Base-by-base conservation (phyloP, 1,140 invertebrate species). In the Zaprionus camerounensis region DNA sequence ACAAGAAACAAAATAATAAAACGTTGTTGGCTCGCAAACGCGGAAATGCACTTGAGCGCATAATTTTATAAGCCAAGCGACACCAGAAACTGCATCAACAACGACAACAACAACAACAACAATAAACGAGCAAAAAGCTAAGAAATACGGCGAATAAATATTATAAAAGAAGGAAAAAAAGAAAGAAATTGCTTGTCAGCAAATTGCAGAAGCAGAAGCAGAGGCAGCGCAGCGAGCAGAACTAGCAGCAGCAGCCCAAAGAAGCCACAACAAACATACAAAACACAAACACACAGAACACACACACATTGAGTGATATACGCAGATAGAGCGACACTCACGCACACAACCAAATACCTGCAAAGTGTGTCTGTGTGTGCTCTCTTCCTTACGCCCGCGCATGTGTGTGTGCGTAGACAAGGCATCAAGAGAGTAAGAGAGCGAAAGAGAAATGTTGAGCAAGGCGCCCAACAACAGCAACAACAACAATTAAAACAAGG, bases 1-100 rank as follows among this genome's bases (percentile, higher is more conserved):
- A 59, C 38, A 66, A 62, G 41, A 31, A 63, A 63, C 56, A 67
- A 49, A 68, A 71, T 61, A 82, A 69, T 66, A 57, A 81, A 73
- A 74, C 71, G 58, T 77, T 78, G 58, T 77, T 78, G 65, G 59
- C 61, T 77, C 62, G 58, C 79, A 90, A 82, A 88, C 79, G 81
- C 86, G 85, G 86, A 88, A 88, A 88, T 91, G 85, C 86, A 88
- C 81, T 88, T 88, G 81, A 90, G 81, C 85, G 85, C 80, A 87
- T 88, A 87, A 88, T 87, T 88, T 71, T 87, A 77, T 82, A 86
- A 87, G 68, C 71, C 82, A 86, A 86, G 83, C 83, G 83, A 86
- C 82, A 86, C 80, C 46, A 77, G 53, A 34, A 63, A 55, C 65
- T 70, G 41, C 55, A 59, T 34, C 17, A 53, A 36, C 31, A 34